Evolutionary conservation across 2,797 vertebrate species (phyloP), one percentile per base, ranked within the genome.

Genomic region (Takifugu rubripes): DNA sequence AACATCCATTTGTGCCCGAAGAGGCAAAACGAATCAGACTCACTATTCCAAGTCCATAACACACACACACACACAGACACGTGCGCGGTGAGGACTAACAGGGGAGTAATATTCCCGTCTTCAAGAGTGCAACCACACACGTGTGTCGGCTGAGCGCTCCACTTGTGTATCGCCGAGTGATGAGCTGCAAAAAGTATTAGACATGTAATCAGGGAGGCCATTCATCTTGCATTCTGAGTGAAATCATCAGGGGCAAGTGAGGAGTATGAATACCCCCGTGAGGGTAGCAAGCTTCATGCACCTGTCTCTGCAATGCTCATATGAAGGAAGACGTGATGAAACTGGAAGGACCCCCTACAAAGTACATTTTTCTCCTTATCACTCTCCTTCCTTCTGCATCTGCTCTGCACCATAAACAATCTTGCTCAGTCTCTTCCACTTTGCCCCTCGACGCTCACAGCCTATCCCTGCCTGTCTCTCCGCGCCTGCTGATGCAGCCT

Each of bases 201-300:
- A 83, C 82, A 67, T 83, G 66, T 77, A 85, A 86, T 88, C 84
- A 84, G 77, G 43, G 57, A 60, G 59, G 68, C 81, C 85, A 78
- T 81, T 85, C 80, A 72, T 88, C 76, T 84, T 69, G 76, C 71
- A 74, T 74, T 85, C 85, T 80, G 72, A 81, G 57, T 75, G 65
- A 82, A 84, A 77, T 84, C 86, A 84, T 75, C 6, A 61, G 65
- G 82, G 81, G 73, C 61, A 70, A 70, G 58, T 67, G 33, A 67
- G 49, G 47, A 76, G 64, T 59, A 54, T 72, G 67, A 61, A 67
- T 73, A 72, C 67, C 66, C 67, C 67, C 66, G 57, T 6, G 44
- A 64, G 68, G 64, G 64, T 59, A 46, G 53, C 25, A 5, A 43
- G 63, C 56, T 54, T 45, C 52, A 64, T 57, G 49, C 49, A 57